These are phyloP conservation scores for Pseudochirops cupreus DNA, from an alignment of 2,797 vertebrate genomes.

Conservation along the genomic window DNA sequence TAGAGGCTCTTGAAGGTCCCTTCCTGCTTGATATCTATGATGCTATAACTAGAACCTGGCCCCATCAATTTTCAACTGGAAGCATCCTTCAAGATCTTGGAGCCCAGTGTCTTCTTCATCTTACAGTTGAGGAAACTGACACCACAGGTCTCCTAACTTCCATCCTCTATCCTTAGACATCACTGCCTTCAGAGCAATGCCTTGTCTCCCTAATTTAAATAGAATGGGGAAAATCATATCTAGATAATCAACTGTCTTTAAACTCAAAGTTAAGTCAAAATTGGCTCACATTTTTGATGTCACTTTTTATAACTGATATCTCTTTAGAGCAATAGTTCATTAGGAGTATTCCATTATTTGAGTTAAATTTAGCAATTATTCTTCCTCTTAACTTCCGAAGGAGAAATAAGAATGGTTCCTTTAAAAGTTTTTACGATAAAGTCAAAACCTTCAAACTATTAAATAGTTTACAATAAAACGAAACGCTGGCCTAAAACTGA, in stretches of 20 bases:
- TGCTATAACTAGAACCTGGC: neutral
- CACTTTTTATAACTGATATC: neutral
- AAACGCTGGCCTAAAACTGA: neutral
- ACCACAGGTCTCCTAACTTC: neutral
- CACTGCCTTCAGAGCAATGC: neutral
- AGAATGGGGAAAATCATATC: neutral
- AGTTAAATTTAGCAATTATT: neutral
- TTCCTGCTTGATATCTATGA: neutral
- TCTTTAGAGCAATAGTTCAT: neutral
- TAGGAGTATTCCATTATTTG: neutral
- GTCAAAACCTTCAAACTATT: constrained; percentile 1
- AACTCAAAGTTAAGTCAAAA: neutral
- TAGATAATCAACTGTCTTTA: neutral
- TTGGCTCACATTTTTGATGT: neutral
- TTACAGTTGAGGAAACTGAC: neutral
- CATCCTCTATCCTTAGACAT: neutral
- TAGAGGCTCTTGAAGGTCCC: neutral
- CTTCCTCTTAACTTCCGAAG: neutral
- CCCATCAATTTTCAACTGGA: neutral
- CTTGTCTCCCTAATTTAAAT: neutral
- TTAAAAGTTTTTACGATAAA: constrained; percentile 15
- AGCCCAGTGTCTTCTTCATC: neutral
- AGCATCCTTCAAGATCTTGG: neutral
- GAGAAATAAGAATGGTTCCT: neutral
- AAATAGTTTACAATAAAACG: neutral